These are phyloP conservation scores for Atta texana DNA, from an alignment of 1,140 invertebrate species.

Conservation along the genomic window DNA sequence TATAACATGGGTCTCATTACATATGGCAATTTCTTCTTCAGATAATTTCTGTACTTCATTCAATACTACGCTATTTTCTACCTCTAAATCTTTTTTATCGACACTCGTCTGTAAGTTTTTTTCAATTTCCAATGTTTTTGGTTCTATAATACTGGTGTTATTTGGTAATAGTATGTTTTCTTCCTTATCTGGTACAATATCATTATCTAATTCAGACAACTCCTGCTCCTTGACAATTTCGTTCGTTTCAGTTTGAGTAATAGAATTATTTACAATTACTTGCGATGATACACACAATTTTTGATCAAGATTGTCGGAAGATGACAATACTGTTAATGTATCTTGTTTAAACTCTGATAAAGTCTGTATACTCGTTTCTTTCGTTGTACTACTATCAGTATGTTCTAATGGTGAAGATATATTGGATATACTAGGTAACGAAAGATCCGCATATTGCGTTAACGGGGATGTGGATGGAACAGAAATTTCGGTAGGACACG, in stretches of 20 bases:
- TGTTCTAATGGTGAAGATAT: slow-evolving; percentile 3
- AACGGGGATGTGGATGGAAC: slow-evolving; percentile 9
- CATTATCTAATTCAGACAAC: neutral
- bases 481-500: slow-evolving; percentile 5
- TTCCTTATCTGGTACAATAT: neutral
- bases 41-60: neutral
- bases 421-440: slow-evolving; percentile 47
- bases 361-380: neutral
- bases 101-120: neutral
- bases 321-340: neutral
- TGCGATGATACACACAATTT: neutral
- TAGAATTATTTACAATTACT: neutral
- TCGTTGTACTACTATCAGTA: neutral
- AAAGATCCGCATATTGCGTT: slow-evolving; percentile 30
- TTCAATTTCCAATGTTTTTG: neutral
- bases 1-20: slow-evolving; percentile 11
- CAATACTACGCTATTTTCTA: neutral
- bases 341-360: neutral
- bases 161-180: neutral
- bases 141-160: slow-evolving; percentile 5
- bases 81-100: neutral
- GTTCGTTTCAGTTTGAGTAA: neutral
- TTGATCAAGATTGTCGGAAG: neutral
- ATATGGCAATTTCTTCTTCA: slow-evolving; percentile 28
- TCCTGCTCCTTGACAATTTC: neutral